These are phyloP conservation scores for Stenotaenia linearis DNA, from an alignment of 2,888 invertebrate species.

Conservation along the genomic window DNA sequence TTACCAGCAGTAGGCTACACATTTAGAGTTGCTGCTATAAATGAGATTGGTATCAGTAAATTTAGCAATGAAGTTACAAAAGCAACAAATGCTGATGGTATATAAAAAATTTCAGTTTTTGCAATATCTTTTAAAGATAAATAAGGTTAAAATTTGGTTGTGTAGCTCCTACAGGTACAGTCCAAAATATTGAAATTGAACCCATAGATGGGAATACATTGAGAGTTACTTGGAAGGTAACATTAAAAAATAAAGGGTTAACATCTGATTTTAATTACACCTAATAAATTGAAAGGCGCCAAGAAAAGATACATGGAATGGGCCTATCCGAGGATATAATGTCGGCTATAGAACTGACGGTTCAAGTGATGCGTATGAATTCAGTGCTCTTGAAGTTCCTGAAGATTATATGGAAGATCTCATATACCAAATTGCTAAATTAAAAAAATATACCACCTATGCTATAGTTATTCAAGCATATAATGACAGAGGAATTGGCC, in stretches of 20 bases:
- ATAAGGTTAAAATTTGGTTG: not conserved
- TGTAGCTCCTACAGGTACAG: not conserved
- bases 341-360: not conserved
- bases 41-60: not conserved
- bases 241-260: not conserved
- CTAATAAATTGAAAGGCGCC: not conserved
- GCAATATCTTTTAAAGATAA: not conserved
- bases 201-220: not conserved
- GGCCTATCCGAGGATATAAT: not conserved
- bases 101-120: not conserved
- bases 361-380: not conserved
- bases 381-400: not conserved
- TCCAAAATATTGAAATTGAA: not conserved
- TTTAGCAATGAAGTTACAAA: not conserved
- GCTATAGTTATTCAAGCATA: not conserved
- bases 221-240: not conserved
- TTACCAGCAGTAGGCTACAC: not conserved
- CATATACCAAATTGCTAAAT: not conserved
- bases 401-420: not conserved
- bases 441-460: not conserved
- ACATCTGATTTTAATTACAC: not conserved
- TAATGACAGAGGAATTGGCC: not conserved
- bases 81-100: not conserved
- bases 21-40: not conserved
- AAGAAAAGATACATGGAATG: not conserved